Conservation (phyloP, 1,140 invertebrate species). For the Procambarus virginalis region DNA sequence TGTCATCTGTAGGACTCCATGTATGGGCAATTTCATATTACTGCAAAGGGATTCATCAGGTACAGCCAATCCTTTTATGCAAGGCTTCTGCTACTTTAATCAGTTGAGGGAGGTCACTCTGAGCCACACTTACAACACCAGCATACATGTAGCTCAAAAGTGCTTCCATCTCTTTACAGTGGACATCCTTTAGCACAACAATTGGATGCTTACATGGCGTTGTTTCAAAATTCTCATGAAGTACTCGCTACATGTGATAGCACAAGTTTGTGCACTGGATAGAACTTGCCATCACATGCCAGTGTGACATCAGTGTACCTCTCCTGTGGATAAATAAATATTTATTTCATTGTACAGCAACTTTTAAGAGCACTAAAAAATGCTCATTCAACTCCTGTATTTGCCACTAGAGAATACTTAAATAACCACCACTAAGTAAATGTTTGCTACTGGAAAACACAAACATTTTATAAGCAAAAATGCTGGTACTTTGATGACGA, state of each 20-base stretch:
- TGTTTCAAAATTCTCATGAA: conserved; percentile 29
- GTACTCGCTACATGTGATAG: conserved; percentile 43
- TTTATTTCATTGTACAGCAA: background rate
- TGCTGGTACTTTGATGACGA: too few relatives aligned
- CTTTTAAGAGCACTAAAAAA: too few relatives aligned
- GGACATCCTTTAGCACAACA: conserved; percentile 33
- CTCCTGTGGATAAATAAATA: conserved; percentile 18
- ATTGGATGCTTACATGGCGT: conserved; percentile 40
- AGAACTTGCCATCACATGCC: conserved; percentile 39
- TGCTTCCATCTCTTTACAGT: conserved; percentile 29
- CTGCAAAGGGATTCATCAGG: conserved; percentile 40
- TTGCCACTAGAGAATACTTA: too few relatives aligned
- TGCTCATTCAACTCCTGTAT: too few relatives aligned
- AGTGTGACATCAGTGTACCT: conserved; percentile 39
- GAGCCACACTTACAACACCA: conserved; percentile 32
- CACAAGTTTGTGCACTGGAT: conserved; percentile 41
- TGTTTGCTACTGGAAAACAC: too few relatives aligned
- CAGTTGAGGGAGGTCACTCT: conserved; percentile 32
- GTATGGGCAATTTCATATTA: conserved; percentile 29
- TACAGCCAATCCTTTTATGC: conserved; percentile 40
- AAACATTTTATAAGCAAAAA: too few relatives aligned
- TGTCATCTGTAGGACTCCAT: conserved; percentile 27
- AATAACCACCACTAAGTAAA: too few relatives aligned
- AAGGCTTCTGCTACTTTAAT: conserved; percentile 33
- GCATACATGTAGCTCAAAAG: conserved; percentile 39